Conservation (phyloP, 2,113 vertebrate species). For the Henicopernis longicauda region DNA sequence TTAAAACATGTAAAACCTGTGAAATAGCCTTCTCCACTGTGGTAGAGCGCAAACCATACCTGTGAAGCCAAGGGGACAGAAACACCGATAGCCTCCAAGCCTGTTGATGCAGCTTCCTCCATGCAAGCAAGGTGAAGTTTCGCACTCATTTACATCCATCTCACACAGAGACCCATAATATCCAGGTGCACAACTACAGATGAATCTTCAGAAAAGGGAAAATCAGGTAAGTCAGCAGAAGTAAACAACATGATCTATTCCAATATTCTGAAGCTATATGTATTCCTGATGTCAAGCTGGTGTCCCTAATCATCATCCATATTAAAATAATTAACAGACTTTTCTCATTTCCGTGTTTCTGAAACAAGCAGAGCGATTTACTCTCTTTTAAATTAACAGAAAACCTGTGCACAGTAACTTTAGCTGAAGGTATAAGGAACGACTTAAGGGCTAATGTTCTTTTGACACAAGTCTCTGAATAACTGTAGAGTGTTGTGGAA, state of each 20-base stretch:
- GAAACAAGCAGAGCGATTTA: background rate
- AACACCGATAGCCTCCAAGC: conserved; percentile 74
- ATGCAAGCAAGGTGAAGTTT: conserved; percentile 78
- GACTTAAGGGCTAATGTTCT: background rate
- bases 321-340: background rate
- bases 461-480: background rate
- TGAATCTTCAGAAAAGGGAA: conserved; percentile 65
- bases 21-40: background rate
- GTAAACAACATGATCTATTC: background rate
- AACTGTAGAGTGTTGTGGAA: background rate
- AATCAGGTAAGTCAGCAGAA: background rate
- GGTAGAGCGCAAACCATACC: conserved; percentile 63
- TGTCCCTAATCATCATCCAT: background rate
- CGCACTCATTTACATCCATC: conserved; percentile 81
- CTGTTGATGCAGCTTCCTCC: conserved; percentile 78
- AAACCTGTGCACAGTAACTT: background rate
- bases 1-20: background rate
- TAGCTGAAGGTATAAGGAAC: background rate
- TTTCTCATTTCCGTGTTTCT: background rate
- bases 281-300: background rate
- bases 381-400: background rate
- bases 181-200: conserved; percentile 74
- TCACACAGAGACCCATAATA: conserved; percentile 79
- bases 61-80: conserved; percentile 79
- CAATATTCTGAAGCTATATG: background rate